These are phyloP conservation scores for Sialia sialis DNA, from an alignment of 2,113 vertebrate species.

Conservation along the genomic window DNA sequence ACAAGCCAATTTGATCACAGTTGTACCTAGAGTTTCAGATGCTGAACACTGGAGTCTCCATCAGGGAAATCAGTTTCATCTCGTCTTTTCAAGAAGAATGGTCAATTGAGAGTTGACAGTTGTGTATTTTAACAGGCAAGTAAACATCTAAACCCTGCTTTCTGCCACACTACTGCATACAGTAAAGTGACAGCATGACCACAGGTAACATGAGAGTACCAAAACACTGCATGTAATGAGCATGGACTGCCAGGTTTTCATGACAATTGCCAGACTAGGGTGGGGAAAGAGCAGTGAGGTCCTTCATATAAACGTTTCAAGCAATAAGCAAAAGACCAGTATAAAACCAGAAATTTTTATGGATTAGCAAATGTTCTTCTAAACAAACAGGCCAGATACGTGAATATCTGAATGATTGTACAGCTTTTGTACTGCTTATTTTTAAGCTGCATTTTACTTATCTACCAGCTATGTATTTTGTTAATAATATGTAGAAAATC, in stretches of 20 bases:
- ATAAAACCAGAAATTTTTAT: background rate
- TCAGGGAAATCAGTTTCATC: background rate
- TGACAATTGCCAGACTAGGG: slow-evolving; percentile 14
- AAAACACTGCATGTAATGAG: slow-evolving; percentile 22
- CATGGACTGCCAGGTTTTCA: slow-evolving; percentile 31
- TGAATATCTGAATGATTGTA: background rate
- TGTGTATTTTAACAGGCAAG: slow-evolving; percentile 41
- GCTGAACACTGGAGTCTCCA: background rate
- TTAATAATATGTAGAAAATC: background rate
- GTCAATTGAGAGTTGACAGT: slow-evolving; percentile 18
- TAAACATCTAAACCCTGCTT: slow-evolving; percentile 31
- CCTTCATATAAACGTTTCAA: background rate
- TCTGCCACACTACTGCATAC: slow-evolving; percentile 8
- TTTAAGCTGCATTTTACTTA: background rate
- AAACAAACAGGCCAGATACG: background rate
- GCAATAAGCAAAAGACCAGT: slow-evolving; percentile 25
- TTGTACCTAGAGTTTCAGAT: slow-evolving; percentile 24
- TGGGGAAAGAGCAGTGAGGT: background rate
- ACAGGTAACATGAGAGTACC: background rate
- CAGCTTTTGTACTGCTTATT: background rate
- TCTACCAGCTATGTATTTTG: slow-evolving; percentile 16
- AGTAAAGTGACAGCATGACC: slow-evolving; percentile 21
- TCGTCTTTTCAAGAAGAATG: background rate
- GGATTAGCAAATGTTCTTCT: background rate
- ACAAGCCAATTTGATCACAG: background rate